Conservation (phyloP, 2,113 vertebrate genomes). For the Nothoprocta perdicaria region DNA sequence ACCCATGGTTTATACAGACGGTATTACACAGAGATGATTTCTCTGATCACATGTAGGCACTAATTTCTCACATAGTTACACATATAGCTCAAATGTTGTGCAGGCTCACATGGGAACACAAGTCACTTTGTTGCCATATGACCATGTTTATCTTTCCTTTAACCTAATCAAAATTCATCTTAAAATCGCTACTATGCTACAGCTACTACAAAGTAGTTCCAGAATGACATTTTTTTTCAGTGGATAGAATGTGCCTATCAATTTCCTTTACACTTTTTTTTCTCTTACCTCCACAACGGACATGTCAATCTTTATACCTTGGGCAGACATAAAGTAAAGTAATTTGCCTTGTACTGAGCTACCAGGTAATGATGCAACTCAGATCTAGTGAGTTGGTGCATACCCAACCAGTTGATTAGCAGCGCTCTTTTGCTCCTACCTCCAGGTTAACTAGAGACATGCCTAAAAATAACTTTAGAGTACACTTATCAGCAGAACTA, state of each 20-base stretch:
- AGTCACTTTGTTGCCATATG: accelerated
- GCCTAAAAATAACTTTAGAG: background rate
- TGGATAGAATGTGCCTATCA: background rate
- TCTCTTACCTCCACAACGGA: accelerated
- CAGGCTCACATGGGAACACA: accelerated
- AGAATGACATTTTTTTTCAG: background rate
- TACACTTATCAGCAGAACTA: background rate
- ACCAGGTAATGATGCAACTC: background rate
- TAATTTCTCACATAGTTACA: background rate
- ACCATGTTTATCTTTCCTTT: background rate
- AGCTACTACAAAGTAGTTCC: background rate
- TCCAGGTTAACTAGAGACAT: background rate
- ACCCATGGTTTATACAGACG: background rate
- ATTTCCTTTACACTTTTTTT: background rate
- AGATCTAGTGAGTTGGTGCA: background rate
- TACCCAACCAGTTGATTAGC: background rate
- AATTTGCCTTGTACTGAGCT: background rate
- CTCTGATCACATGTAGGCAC: background rate
- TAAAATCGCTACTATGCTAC: background rate
- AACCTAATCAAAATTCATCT: background rate
- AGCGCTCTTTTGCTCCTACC: background rate
- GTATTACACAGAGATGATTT: background rate
- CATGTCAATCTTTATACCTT: background rate
- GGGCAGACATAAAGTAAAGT: background rate
- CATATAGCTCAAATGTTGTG: background rate